phyloP scores from a whole-genome alignment of 2,888 invertebrate species.

The Sphaerophoria taeniata region DNA sequence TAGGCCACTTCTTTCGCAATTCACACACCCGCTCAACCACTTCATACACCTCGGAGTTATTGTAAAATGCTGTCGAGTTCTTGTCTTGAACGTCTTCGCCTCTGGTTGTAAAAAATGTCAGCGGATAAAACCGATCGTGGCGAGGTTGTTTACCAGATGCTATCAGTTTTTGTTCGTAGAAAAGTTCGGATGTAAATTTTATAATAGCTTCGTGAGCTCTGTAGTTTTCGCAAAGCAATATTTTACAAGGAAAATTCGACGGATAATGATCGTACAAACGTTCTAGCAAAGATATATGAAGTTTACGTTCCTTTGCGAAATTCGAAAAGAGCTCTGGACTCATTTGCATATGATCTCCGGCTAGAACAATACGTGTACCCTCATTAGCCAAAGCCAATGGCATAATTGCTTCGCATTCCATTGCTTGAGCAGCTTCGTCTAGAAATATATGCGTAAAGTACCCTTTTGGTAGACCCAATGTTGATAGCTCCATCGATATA shows the following conservation, averaged over 20 bases:
- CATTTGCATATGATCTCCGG: conserved; percentile 94
- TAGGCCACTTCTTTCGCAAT: conserved; percentile 89
- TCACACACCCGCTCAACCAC: conserved; percentile 90
- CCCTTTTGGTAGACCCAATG: conserved; percentile 87
- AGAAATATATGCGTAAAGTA: conserved; percentile 90
- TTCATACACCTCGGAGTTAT: conserved; percentile 92
- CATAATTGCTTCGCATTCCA: conserved; percentile 93
- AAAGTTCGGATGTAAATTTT: conserved; percentile 90
- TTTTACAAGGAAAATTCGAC: conserved; percentile 89
- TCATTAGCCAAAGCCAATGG: conserved; percentile 89
- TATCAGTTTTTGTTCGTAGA: conserved; percentile 90
- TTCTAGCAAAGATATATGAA: conserved; percentile 90
- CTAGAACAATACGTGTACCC: conserved; percentile 89
- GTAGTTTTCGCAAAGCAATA: conserved; percentile 92
- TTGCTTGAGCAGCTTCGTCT: conserved; percentile 94
- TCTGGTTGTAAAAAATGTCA: conserved; percentile 91
- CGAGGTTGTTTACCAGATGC: conserved; percentile 89
- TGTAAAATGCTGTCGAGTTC: conserved; percentile 91
- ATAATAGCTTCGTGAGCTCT: conserved; percentile 92
- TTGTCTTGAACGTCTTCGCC: conserved; percentile 92
- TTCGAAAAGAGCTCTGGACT: conserved; percentile 92
- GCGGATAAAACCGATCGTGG: conserved; percentile 88
- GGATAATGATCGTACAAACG: conserved; percentile 91
- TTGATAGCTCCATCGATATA: conserved; percentile 89
- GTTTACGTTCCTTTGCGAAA: conserved; percentile 87